Conservation (phyloP, 2,888 invertebrate genomes). For the Matsumyia berberina region DNA sequence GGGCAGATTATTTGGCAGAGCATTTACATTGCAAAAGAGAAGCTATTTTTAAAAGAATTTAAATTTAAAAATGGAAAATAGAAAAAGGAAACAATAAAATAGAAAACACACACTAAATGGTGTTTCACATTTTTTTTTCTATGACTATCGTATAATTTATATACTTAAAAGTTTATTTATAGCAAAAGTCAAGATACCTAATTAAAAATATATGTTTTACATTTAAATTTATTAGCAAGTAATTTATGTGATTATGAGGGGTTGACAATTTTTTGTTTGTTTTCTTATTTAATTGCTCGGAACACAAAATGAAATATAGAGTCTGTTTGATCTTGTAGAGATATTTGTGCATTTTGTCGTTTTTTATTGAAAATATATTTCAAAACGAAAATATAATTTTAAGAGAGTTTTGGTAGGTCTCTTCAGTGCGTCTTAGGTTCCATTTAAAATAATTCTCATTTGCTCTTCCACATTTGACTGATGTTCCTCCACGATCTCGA, state of each 20-base stretch:
- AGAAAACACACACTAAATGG: conserved; percentile 1
- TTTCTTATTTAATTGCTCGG: not conserved
- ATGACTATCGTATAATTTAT: conserved; percentile 1
- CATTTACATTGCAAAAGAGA: conserved; percentile 9
- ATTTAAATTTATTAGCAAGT: conserved; percentile 2
- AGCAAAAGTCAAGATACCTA: not conserved
- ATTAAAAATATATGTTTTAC: not conserved
- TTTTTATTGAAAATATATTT: not conserved
- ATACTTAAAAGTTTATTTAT: not conserved
- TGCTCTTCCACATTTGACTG: too few species aligned
- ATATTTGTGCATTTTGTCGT: not conserved
- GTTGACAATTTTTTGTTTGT: conserved; percentile 4
- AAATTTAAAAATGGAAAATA: conserved; percentile 16
- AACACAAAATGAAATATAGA: not conserved
- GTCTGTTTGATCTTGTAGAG: not conserved
- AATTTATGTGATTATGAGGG: conserved; percentile 6
- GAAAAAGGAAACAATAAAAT: conserved; percentile 12
- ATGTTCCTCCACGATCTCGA: too few species aligned
- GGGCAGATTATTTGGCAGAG: conserved; percentile 68
- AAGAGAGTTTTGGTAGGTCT: too few species aligned
- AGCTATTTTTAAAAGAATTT: conserved; percentile 29
- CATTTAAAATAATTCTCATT: too few species aligned
- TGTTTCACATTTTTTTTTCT: not conserved
- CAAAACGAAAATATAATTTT: too few species aligned
- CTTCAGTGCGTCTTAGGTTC: too few species aligned